Evolutionary conservation across 2,888 invertebrate species (phyloP), one percentile per base, ranked within the genome.

Genomic region (Chrysina gloriosa): DNA sequence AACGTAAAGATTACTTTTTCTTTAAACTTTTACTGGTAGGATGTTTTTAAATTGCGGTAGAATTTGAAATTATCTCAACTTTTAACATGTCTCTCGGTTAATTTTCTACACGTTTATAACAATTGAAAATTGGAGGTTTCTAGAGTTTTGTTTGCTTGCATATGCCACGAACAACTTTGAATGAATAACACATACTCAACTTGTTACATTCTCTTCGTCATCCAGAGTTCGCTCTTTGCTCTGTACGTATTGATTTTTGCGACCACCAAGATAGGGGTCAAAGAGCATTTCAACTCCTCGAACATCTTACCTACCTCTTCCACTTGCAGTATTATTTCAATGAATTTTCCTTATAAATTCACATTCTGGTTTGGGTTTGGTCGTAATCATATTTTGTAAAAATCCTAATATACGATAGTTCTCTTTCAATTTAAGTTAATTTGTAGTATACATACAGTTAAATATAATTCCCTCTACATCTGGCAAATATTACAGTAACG

Each of bases 201-300:
- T n/a, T n/a, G n/a, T n/a, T n/a, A n/a, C 39, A 2, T 39, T 39
- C n/a, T 47, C 7, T 34, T 36, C 36, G 36, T 23, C 23, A 21
- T 77, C 73, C 75, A 76, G 77, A 74, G 73, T 72, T 73, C 36
- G 19, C 21, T 36, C 29, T 23, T 27, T 76, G 77, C 77, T 77
- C 73, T 77, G 76, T 77, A 77, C 75, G 79, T 82, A 82, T 82
- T 81, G 82, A 82, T 82, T 82, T 81, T 79, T 78, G 76, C 73
- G 80, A 77, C 79, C 80, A 80, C 80, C 77, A 80, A 81, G 79
- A 82, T 80, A 78, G 80, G 81, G 82, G 81, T 81, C 82, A 81
- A 78, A 81, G 81, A 80, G 80, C 80, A 81, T 76, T 77, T 76
- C 27, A 19, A 19, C 21, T 31, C 16, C 36, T 23, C 70, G 71